Conservation (phyloP, 1,140 invertebrate genomes). For the Penaeus vannamei region DNA sequence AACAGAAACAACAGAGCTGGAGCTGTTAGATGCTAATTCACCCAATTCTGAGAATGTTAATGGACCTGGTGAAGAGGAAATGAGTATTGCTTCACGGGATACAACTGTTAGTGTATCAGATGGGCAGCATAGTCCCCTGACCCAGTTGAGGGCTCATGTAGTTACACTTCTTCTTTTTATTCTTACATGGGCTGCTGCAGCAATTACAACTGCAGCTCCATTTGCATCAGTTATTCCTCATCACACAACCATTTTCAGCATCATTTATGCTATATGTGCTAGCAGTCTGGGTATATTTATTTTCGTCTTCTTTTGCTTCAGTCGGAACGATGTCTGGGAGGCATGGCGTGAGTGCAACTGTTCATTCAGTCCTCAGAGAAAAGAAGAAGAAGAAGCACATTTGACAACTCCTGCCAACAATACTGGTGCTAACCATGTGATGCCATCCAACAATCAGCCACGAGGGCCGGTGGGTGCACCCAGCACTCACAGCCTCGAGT, state of each 20-base stretch:
- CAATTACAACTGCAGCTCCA: constrained; percentile 79
- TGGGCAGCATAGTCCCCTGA: constrained; percentile 83
- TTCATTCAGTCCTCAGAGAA: constrained; percentile 74
- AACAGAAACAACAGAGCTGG: constrained; percentile 83
- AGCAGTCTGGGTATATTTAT: constrained; percentile 85
- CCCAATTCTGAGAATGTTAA: constrained; percentile 58
- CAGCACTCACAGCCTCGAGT: constrained; percentile 69
- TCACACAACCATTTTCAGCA: constrained; percentile 84
- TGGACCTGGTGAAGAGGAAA: constrained; percentile 76
- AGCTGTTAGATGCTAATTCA: constrained; percentile 71
- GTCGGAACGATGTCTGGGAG: constrained; percentile 84
- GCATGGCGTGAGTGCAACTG: constrained; percentile 81
- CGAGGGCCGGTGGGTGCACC: constrained; percentile 67
- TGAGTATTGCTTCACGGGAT: constrained; percentile 75
- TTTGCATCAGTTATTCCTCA: constrained; percentile 78
- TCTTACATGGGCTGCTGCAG: constrained; percentile 82
- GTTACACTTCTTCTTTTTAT: constrained; percentile 83
- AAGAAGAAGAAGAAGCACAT: constrained; percentile 70
- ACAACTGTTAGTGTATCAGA: constrained; percentile 84
- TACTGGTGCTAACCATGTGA: constrained; percentile 58
- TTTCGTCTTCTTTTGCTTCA: constrained; percentile 87
- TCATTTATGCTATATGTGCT: constrained; percentile 81
- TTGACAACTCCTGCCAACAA: constrained; percentile 70
- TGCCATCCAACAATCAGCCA: constrained; percentile 69
- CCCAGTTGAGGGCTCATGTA: constrained; percentile 85